Evolutionary conservation across 2,113 vertebrate genomes (phyloP).

Genomic region (Lampris incognitus): DNA sequence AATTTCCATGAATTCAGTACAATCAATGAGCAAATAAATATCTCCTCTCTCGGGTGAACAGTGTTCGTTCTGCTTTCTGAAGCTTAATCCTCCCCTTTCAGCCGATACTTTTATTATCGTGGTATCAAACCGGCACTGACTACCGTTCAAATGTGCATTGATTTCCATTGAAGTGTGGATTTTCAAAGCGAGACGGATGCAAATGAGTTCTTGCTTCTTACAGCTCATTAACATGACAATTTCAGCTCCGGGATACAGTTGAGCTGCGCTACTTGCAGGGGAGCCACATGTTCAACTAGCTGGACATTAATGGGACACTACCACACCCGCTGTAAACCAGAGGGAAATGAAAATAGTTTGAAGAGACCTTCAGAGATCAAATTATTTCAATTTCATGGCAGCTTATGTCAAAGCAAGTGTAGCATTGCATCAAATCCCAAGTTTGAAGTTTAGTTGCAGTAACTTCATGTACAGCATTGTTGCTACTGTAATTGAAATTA

Average conservation of each 20-base stretch:
- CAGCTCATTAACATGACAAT: constrained; percentile 65
- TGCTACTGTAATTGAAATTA: not conserved
- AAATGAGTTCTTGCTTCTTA: constrained; percentile 26
- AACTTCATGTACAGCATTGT: not conserved
- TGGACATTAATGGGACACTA: not conserved
- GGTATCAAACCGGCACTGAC: constrained; percentile 48
- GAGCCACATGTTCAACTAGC: not conserved
- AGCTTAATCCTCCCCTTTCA: constrained; percentile 18
- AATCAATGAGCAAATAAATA: constrained; percentile 13
- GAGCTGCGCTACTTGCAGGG: constrained; percentile 15
- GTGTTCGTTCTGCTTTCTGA: constrained; percentile 26
- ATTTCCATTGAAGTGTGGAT: constrained; percentile 19
- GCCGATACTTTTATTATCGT: constrained; percentile 21
- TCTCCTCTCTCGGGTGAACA: constrained; percentile 7
- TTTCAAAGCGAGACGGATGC: constrained; percentile 26
- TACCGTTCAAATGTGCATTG: constrained; percentile 34
- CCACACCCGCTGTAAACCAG: too few species aligned
- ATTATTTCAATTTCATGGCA: too few species aligned
- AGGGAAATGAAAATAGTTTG: too few species aligned
- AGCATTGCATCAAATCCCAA: not conserved
- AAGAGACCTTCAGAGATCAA: not conserved
- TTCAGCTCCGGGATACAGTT: constrained; percentile 16
- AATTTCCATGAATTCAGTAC: constrained; percentile 37
- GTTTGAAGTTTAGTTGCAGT: not conserved
- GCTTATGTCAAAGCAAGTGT: too few species aligned